Conservation (phyloP, 2,888 invertebrate species). For the Fabriciana adippe region DNA sequence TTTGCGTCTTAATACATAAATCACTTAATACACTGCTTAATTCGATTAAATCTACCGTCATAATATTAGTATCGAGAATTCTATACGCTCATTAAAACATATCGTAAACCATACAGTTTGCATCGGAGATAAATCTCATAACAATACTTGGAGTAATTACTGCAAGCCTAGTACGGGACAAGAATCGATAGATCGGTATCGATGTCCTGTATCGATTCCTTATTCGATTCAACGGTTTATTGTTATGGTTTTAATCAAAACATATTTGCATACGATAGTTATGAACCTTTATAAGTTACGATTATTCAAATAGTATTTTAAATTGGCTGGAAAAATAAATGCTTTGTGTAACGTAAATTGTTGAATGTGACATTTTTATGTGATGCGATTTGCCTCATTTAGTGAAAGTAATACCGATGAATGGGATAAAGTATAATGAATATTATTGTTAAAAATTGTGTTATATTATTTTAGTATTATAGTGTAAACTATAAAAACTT, state of each 20-base stretch:
- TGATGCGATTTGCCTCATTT: conserved; percentile 1
- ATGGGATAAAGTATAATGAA: conserved; percentile 7
- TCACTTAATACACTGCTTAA: conserved; percentile 24
- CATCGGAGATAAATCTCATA: conserved; percentile 60
- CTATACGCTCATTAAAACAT: conserved; percentile 44
- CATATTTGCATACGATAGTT: conserved; percentile 61
- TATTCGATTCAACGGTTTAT: conserved; percentile 72
- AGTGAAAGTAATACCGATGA: conserved; percentile 3
- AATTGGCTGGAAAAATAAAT: conserved; percentile 35
- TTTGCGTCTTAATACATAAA: conserved; percentile 15
- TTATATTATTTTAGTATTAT: too few relatives aligned
- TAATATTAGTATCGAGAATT: conserved; percentile 32
- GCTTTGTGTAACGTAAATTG: conserved; percentile 8
- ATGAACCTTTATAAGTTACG: conserved; percentile 40
- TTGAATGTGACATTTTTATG: conserved; percentile 11
- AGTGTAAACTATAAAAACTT: too few relatives aligned
- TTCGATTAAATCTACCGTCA: conserved; percentile 32
- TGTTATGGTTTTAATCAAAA: conserved; percentile 70
- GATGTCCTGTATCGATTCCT: conserved; percentile 65
- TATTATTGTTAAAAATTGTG: not conserved
- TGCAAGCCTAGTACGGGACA: conserved; percentile 72
- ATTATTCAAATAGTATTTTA: conserved; percentile 32
- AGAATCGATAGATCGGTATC: conserved; percentile 68
- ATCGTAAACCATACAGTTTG: conserved; percentile 37
- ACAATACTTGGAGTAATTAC: conserved; percentile 75